Base-by-base conservation (phyloP, 2,797 vertebrate species). In the Melanotaenia parkinsoni region DNA sequence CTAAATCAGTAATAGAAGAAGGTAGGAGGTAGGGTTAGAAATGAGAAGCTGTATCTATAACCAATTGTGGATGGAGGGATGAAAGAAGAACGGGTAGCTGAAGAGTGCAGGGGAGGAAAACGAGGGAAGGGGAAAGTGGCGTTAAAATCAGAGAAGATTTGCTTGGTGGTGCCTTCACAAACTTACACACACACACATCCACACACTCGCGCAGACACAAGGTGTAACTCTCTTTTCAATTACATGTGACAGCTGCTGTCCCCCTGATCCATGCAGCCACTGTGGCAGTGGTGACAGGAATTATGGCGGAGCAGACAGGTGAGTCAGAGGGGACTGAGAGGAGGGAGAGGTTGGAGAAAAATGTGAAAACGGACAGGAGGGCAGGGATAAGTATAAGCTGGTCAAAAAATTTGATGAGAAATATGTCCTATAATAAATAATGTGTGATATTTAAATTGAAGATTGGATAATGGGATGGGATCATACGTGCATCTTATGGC, bases 141-240 rank as follows among this genome's bases (percentile, higher is more conserved):
- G 67, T 86, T 86, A 82, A 91, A 89, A 89, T 88, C 85, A 83
- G 79, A 86, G 70, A 89, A 87, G 87, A 90, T 91, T 89, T 88
- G 86, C 86, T 90, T 78, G 73, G 76, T 35, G 37, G 80, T 73
- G 83, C 78, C 69, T 74, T 75, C 74, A 85, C 75, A 75, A 67
- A 75, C 84, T 50, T 75, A 51, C 76, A 72, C 73, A 13, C 47
- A 61, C 65, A 63, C 71, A 63, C 62, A 61, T 60, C 20, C 51
- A 72, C 76, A 77, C 67, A 66, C 69, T 59, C 50, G 58, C 58
- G 74, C 84, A 81, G 58, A 74, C 67, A 61, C 69, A 38, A 76
- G 80, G 80, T 92, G 90, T 93, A 92, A 92, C 90, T 93, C 92
- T 92, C 84, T 93, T 93, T 93, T 93, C 91, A 93, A 92, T 93